These are phyloP conservation scores for Phrynosoma platyrhinos DNA, from an alignment of 2,113 vertebrate genomes.

Conservation along the genomic window DNA sequence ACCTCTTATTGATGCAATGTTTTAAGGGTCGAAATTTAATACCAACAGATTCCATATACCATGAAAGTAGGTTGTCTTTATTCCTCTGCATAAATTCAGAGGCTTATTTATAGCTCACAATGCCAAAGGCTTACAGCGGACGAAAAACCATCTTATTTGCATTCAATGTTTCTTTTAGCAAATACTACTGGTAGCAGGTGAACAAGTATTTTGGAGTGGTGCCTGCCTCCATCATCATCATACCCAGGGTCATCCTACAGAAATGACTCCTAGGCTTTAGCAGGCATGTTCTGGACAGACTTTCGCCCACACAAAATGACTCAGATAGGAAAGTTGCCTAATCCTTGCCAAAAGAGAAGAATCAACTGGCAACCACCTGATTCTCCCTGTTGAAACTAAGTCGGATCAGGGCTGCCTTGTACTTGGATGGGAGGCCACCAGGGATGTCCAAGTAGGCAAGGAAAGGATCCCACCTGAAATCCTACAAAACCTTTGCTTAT, in stretches of 20 bases:
- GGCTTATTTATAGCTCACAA: not conserved
- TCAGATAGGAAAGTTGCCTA: too few relatives aligned
- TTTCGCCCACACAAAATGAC: too few relatives aligned
- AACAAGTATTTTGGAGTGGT: not conserved
- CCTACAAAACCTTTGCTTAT: too few relatives aligned
- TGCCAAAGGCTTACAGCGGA: not conserved
- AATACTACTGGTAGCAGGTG: not conserved
- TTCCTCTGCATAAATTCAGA: not conserved
- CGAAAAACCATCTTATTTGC: not conserved
- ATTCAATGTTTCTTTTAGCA: not conserved
- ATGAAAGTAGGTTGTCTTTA: not conserved
- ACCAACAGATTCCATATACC: not conserved
- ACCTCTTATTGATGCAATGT: not conserved
- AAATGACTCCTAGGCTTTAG: not conserved
- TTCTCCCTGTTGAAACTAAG: too few relatives aligned
- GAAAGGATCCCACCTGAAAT: too few relatives aligned
- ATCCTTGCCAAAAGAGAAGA: too few relatives aligned
- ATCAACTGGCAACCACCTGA: too few relatives aligned
- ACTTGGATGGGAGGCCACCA: too few relatives aligned
- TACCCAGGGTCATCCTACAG: not conserved
- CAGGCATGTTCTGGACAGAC: too few relatives aligned
- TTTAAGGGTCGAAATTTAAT: not conserved
- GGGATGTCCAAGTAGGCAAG: too few relatives aligned
- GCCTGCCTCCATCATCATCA: not conserved
- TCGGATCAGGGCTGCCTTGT: too few relatives aligned